These are phyloP conservation scores for Trematomus loennbergii DNA, from an alignment of 2,113 vertebrate genomes.

Conservation along the genomic window DNA sequence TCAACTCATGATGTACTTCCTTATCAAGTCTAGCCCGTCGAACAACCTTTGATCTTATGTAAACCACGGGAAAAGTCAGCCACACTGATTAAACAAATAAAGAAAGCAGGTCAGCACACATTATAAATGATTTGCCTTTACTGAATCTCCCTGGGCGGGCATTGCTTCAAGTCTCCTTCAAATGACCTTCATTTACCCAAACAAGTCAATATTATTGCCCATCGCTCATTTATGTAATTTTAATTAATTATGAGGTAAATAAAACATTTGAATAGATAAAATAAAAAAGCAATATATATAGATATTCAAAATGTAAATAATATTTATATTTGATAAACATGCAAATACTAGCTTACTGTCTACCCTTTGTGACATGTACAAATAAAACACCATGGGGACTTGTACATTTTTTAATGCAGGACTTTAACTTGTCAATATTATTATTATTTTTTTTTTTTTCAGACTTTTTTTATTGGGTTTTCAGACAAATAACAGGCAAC, in stretches of 20 bases:
- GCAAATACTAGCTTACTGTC: no score
- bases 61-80: neutral
- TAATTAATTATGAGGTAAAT: neutral
- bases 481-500: no score
- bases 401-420: no score
- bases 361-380: no score
- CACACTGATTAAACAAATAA: neutral
- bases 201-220: neutral
- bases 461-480: no score
- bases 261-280: neutral
- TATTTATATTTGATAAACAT: no score
- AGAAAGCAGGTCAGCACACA: neutral
- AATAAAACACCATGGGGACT: no score
- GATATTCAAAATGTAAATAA: neutral
- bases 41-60: slow-evolving; percentile 15
- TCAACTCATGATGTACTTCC: slow-evolving; percentile 20
- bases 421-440: no score
- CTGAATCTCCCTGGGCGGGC: neutral
- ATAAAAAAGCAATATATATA: neutral
- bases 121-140: neutral
- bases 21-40: neutral
- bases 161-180: neutral
- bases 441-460: no score
- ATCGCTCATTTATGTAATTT: neutral
- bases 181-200: neutral